Evolutionary conservation across 2,888 invertebrate genomes (phyloP), one percentile per base, ranked within the genome.

Genomic region (Sesia apiformis): DNA sequence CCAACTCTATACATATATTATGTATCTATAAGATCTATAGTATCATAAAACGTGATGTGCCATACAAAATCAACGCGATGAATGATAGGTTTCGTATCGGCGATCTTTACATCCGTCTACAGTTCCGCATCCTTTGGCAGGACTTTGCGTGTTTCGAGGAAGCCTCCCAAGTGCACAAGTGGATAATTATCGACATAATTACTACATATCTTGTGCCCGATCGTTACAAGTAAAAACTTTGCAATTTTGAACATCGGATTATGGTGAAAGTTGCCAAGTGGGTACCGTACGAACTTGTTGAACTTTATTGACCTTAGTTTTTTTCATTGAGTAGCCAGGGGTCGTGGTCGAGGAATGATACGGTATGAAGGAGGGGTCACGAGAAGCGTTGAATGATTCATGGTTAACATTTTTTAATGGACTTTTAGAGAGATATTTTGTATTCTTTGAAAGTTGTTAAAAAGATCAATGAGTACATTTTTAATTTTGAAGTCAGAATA

Each of bases 211-310:
- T 65, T 65, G 63, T 69, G 62, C 63, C 61, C 62, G 61, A 55
- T 62, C 58, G 58, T 23, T 23, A 60, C 56, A 56, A 53, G 58
- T 51, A 59, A 59, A 58, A 60, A 56, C 55, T 57, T 58, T 58
- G 55, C 57, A 57, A 57, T 56, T 60, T 39, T 8, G 7, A 6
- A 52, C 40, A 23, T 6, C 39, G 4, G 5, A 41, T 40, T 42
- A 42, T 38, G 56, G 83, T 76, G 84, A 84, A 85, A 84, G 85
- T 75, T 67, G 75, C 66, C 58, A 67, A 68, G 72, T 69, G 60
- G 67, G 65, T 69, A 61, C 57, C 57, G 55, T 61, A 59, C 66
- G 51, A 53, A 52, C 66, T 52, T 52, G 69, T 66, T 79, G 76
- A 81, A 79, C 82, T 77, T 64, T 57, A 56, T 57, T 75, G 77